Base-by-base conservation (phyloP, 2,888 invertebrate genomes). In the Habrosyne pyritoides region DNA sequence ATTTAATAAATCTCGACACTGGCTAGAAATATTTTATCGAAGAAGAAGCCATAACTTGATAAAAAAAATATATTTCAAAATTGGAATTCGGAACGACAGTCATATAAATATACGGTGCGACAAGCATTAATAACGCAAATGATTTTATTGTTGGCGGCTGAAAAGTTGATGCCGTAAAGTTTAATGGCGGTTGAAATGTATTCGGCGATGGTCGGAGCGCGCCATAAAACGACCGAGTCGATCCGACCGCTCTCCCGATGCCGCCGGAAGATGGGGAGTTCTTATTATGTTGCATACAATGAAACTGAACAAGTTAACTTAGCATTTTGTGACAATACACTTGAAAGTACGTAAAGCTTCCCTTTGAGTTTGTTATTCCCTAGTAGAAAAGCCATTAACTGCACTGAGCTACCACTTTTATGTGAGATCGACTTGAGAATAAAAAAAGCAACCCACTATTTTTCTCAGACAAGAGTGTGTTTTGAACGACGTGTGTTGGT, bases 131-230 rank as follows among this genome's bases (percentile, higher is more conserved):
- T 72, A 75, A 75, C 66, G 71, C 66, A 69, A 81, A 83, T 82
- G 72, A 82, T 79, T 82, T 78, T 76, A 84, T 73, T 74, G 77
- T 71, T 69, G 69, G 33, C 73, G 74, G 70, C 80, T 83, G 81
- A 80, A 83, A 83, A 84, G 83, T 85, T 78, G 77, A 78, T 65
- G 79, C 71, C 81, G 69, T 85, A 81, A 84, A 84, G 76, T 83
- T 81, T 81, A 80, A 84, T 79, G 78, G 75, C 60, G 71, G 75
- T 71, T 73, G 77, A 77, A 81, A 81, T 80, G 77, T 77, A 80
- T 79, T 77, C 73, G 63, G 65, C 61, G 61, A 49, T 54, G 54
- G 70, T 42, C 18, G 36, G 36, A 18, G 14, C 42, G 24, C 24
- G 42, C 42, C 42, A 18, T 14, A 18, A 42, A 33, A 8, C 18